Percentiles rank a stretch among this genome's conserved stretches.
These are phyloP conservation scores for Blera fallax DNA, from an alignment of 2,888 invertebrate genomes.

Conservation along the genomic window DNA sequence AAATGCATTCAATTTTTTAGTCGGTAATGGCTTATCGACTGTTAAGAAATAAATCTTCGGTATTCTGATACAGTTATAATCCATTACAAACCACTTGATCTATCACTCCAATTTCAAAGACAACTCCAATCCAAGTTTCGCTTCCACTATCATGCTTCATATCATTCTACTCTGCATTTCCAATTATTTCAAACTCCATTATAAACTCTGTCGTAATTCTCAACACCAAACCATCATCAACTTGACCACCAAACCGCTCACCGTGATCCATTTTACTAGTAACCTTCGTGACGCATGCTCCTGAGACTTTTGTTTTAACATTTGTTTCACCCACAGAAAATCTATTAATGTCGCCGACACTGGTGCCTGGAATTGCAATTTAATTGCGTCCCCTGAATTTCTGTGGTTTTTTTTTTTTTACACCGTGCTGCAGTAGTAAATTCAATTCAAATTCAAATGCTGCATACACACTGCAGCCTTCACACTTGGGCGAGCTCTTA, in stretches of 20 bases:
- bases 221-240: conserved; percentile 32
- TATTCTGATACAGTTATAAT: no score
- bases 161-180: background rate
- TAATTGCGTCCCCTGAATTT: conserved; percentile 65
- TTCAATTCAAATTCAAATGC: conserved; percentile 65
- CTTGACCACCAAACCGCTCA: conserved; percentile 67
- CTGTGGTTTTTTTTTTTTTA: conserved; percentile 50
- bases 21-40: no score
- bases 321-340: conserved; percentile 33
- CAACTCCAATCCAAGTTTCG: background rate
- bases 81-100: background rate
- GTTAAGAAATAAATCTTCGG: no score
- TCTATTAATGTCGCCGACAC: conserved; percentile 56
- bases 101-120: background rate
- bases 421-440: conserved; percentile 41
- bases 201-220: background rate
- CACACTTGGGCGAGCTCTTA: conserved; percentile 79
- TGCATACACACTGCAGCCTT: conserved; percentile 76
- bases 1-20: no score
- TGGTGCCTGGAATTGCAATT: conserved; percentile 44
- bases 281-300: conserved; percentile 35
- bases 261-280: conserved; percentile 36
- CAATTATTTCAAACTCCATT: conserved; percentile 33
- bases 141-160: background rate
- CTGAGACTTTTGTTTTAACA: conserved; percentile 25